These are phyloP conservation scores for Butastur rufipennis DNA, from an alignment of 2,113 vertebrate genomes.

Conservation along the genomic window DNA sequence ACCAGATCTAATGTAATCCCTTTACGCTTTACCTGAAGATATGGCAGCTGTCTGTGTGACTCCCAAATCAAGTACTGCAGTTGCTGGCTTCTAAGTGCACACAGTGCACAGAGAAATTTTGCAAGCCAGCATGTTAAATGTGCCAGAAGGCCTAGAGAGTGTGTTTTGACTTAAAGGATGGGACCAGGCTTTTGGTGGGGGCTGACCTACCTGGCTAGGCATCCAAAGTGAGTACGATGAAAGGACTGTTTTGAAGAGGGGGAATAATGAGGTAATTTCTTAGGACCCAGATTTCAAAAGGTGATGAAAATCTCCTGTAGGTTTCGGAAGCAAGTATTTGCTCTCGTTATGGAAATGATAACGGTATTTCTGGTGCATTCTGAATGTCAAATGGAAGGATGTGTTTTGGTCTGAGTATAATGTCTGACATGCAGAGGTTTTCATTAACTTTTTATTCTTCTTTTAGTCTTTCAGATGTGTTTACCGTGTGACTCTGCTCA, in stretches of 20 bases:
- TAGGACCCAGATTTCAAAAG: background rate
- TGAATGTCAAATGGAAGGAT: background rate
- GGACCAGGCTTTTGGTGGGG: background rate
- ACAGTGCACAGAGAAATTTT: background rate
- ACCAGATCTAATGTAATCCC: background rate
- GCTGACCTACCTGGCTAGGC: background rate
- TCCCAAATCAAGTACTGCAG: background rate
- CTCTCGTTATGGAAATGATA: background rate
- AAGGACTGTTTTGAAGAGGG: background rate
- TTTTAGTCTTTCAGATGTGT: background rate
- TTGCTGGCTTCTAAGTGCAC: background rate
- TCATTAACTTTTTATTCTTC: background rate
- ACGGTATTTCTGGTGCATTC: background rate
- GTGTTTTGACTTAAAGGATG: background rate
- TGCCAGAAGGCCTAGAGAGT: background rate
- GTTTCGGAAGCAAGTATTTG: background rate
- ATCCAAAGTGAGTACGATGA: background rate
- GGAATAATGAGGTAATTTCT: background rate
- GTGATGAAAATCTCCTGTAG: rapidly evolving
- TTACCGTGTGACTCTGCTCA: background rate
- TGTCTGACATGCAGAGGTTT: rapidly evolving
- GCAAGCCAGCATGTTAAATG: background rate
- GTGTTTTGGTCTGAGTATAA: background rate
- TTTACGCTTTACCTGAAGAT: background rate
- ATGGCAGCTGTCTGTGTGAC: background rate